Base-by-base conservation (phyloP, 2,113 vertebrate genomes). In the Tretioscincus oriximinensis region DNA sequence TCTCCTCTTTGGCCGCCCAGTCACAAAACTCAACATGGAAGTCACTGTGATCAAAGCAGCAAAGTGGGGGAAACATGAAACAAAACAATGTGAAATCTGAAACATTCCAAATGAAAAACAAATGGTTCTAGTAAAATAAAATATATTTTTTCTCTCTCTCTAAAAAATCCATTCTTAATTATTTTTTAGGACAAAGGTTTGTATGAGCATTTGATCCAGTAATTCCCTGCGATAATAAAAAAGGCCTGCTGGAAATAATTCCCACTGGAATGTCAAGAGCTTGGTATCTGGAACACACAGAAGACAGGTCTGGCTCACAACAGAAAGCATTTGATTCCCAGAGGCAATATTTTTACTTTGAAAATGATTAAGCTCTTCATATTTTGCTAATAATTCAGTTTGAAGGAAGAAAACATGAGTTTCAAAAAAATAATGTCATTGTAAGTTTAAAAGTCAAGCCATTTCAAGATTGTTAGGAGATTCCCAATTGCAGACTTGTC, bases 211-310 rank as follows among this genome's bases (percentile, higher is more conserved):
- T 90, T 91, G 82, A 90, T 90, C 84, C 82, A 91, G 78, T 90
- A 89, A 89, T 51, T 91, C 72, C 76, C 83, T 91, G 73, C 60
- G 74, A 81, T 93, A 94, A 93, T 90, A 93, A 92, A 94, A 95
- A 49, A 7, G 16, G 78, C 64, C 91, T 90, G 83, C 86, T 91
- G 65, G n/a, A 70, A 88, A 84, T 58, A 92, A 90, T 92, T 89
- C 77, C 81, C 87, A 88, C n/a, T 69, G 92, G 85, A 87, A 92
- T 83, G 71, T 73, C 75, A 41, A 87, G 81, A 85, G 72, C 22
- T 84, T 74, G 51, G n/a, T 88, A 85, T 89, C 88, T 91, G 89
- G 83, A 92, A 88, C 47, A 76, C 70, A 83, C 77, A 65, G 70
- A 78, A 24, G 85, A 87, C 83, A 88, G 60, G 61, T 86, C 91